Conservation (phyloP, 2,888 invertebrate species). For the Alentia gelatinosa region DNA sequence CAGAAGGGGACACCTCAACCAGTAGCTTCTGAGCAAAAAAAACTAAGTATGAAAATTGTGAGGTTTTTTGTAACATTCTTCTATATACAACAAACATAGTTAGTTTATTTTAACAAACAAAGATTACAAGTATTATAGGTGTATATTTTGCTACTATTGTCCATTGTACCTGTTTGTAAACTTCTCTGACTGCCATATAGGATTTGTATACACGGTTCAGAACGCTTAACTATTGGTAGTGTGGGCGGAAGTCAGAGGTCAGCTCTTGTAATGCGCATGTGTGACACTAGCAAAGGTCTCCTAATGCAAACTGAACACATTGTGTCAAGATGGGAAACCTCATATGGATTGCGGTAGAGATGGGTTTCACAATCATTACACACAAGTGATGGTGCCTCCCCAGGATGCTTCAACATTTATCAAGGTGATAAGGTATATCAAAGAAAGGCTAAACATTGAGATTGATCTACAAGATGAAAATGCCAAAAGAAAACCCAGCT, state of each 20-base stretch:
- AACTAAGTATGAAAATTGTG: neutral
- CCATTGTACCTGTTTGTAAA: constrained; percentile 43
- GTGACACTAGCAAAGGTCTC: too few relatives aligned
- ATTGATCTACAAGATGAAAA: too few relatives aligned
- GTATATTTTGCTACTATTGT: constrained; percentile 51
- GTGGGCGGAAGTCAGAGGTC: too few relatives aligned
- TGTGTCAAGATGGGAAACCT: too few relatives aligned
- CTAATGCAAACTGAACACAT: too few relatives aligned
- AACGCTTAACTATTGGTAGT: neutral
- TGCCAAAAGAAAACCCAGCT: too few relatives aligned
- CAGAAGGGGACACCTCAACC: neutral
- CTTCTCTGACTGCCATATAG: constrained; percentile 23
- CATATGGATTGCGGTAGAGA: too few relatives aligned
- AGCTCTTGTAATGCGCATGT: neutral
- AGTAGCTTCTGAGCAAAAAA: neutral
- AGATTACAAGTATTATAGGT: constrained; percentile 45
- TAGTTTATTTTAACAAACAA: constrained; percentile 45
- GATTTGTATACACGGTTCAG: neutral
- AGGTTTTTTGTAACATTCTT: constrained; percentile 43
- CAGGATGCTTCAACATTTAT: too few relatives aligned
- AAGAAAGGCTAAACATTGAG: too few relatives aligned
- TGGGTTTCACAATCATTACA: too few relatives aligned
- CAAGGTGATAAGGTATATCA: too few relatives aligned
- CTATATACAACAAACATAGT: constrained; percentile 40
- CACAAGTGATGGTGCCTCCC: too few relatives aligned